A percentile compares a stretch with the other conserved stretches of the same genome.
These are phyloP conservation scores for Marmota flaviventris DNA, from an alignment of 2,113 vertebrate species.

Conservation along the genomic window DNA sequence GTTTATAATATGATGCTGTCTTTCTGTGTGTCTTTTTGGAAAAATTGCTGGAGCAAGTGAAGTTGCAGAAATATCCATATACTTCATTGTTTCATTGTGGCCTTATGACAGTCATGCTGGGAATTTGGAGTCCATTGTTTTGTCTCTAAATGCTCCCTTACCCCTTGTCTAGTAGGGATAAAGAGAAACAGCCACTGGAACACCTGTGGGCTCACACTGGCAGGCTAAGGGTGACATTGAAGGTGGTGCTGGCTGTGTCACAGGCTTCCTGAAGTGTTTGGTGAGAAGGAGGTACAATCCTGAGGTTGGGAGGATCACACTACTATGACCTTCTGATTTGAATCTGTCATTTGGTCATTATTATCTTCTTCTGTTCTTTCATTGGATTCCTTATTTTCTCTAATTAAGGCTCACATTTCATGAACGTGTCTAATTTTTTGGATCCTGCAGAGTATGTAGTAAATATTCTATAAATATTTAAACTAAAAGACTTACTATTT, in stretches of 20 bases:
- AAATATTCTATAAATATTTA: slow-evolving; percentile 1
- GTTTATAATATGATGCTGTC: slow-evolving; percentile 69
- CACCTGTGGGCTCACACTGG: background rate
- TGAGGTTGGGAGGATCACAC: background rate
- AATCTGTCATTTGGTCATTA: background rate
- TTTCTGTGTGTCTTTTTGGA: slow-evolving; percentile 62
- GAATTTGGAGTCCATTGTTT: background rate
- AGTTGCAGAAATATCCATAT: background rate
- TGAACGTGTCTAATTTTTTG: background rate
- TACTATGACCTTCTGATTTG: background rate
- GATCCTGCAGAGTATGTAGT: background rate
- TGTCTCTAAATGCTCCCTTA: background rate
- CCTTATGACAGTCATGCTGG: background rate
- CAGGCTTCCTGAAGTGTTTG: background rate
- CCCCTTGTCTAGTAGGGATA: background rate
- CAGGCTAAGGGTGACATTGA: background rate
- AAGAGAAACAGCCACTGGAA: background rate
- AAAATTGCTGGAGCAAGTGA: background rate
- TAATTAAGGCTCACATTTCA: background rate
- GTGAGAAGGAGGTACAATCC: background rate
- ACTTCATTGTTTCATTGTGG: background rate
- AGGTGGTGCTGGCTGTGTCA: background rate
- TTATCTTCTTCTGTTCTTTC: background rate
- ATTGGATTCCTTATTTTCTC: background rate
- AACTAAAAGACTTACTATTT: background rate